Evolutionary conservation across 2,888 invertebrate species (phyloP), one percentile per base, ranked within the genome.

Genomic region (Malthinus flaveolus): DNA sequence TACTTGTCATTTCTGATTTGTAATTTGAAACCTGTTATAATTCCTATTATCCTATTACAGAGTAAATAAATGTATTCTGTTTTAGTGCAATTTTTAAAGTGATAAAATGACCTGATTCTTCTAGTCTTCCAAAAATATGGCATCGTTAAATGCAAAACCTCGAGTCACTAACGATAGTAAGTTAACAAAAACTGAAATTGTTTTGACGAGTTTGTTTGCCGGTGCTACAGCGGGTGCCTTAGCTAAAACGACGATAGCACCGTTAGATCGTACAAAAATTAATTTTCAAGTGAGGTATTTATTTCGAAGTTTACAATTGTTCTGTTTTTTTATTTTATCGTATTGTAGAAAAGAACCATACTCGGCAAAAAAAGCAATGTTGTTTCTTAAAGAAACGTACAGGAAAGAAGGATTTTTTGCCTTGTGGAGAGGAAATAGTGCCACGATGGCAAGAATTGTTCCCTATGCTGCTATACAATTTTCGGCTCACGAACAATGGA

Each of bases 381-480:
- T 78, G 56, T 93, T 91, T 80, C 74, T 93, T n/a, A 67, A 79
- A 32, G 75, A 82, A 60, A 89, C 91, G 11, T 89, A 89, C 64
- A 83, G 81, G 65, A 83, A 83, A 10, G 91, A 96, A 73, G 98
- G 99, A 1, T 79, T 92, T 49, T 66, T 87, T 8, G 91, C 94
- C 55, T 79, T 99, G 69, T 99, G 97, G 97, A 84, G 98, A 50
- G 99, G 99, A 3, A 99, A 99, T 84, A 94, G 95, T 65, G 99
- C 99, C 3, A 98, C 97, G 0, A 95, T 99, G 95, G 95, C 93
- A 10, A 84, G 98, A 56, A 97, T 99, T 61, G 84, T 97, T 49
- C 99, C 99, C 0, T 97, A 98, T 79, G 96, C 98, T 13, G 95
- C 98, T 39, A 91, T 98, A 67, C 98, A 99, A 81, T 99, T 97